phyloP scores from a whole-genome alignment of 1,140 invertebrate genomes.

The Ridgeia piscesae region DNA sequence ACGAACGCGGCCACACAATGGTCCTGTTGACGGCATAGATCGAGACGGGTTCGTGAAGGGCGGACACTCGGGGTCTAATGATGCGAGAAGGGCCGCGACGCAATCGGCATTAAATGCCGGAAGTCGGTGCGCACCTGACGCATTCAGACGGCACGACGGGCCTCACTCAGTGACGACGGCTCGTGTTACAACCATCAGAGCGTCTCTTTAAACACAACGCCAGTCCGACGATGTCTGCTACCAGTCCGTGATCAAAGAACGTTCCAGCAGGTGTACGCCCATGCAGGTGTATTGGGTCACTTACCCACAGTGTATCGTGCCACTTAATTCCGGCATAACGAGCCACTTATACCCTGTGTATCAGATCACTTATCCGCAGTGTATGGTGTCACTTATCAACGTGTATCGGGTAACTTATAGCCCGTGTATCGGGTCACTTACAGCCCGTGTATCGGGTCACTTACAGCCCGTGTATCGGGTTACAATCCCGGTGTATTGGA shows the following conservation, averaged over 20 bases:
- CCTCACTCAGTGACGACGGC: background rate
- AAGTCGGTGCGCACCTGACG: background rate
- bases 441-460: too few species aligned
- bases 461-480: too few species aligned
- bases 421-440: too few species aligned
- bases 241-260: background rate
- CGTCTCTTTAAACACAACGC: background rate
- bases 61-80: background rate
- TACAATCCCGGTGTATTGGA: too few species aligned
- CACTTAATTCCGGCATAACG: too few species aligned
- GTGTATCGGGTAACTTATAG: too few species aligned
- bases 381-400: too few species aligned
- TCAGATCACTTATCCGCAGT: too few species aligned
- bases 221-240: background rate
- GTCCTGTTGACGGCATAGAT: background rate
- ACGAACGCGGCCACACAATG: background rate
- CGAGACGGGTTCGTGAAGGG: background rate
- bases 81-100: background rate
- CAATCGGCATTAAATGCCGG: background rate
- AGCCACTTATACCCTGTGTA: too few species aligned
- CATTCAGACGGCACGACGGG: too few species aligned
- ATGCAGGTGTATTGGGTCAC: background rate
- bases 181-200: background rate
- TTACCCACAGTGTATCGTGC: too few species aligned
- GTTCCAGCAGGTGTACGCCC: background rate